Evolutionary conservation across 2,797 vertebrate species (phyloP), one percentile per base, ranked within the genome.

Genomic region (Hoplostethus mediterraneus): DNA sequence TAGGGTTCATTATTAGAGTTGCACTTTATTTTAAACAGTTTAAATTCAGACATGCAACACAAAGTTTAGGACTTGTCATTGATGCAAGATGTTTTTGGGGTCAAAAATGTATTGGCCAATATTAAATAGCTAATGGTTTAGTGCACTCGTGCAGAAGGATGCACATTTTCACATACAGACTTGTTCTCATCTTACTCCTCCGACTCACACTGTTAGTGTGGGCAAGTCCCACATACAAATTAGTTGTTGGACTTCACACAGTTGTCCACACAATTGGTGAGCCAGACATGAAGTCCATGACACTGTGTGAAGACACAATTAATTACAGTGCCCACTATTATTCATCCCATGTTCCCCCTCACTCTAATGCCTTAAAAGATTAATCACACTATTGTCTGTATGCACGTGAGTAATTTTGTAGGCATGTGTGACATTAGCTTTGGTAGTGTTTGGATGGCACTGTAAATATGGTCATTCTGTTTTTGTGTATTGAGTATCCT

Each of bases 371-470:
- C 47, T 13, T 73, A 2, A 55, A 57, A 3, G 44, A 45, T 60
- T 47, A 51, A 30, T 63, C 68, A 60, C 74, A 72, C 59, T 65
- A 13, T 14, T 68, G 9, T 70, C 44, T 77, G 12, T 14, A 10
- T 30, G 55, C 49, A 51, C 66, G 25, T 75, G 56, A 68, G 67
- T 59, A 60, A 58, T 28, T 28, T 2, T 28, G 28, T 28, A 28
- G 28, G 28, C 28, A 28, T 53, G n/a, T 67, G 49, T 69, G 0
- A 75, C 62, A 16, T 74, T n/a, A 38, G 48, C 11, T 64, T 60
- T 48, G 42, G 30, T 72, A 16, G 36, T 33, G 53, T 69, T 48
- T 21, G 55, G 38, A 33, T 45, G 12, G 5, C 44, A 45, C 30
- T 61, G 14, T 67, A 31, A 48, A 42, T 72, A 30, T 73, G 5